Evolutionary conservation across 2,113 vertebrate species (phyloP).

Genomic region (Gymnocephalus cernua): DNA sequence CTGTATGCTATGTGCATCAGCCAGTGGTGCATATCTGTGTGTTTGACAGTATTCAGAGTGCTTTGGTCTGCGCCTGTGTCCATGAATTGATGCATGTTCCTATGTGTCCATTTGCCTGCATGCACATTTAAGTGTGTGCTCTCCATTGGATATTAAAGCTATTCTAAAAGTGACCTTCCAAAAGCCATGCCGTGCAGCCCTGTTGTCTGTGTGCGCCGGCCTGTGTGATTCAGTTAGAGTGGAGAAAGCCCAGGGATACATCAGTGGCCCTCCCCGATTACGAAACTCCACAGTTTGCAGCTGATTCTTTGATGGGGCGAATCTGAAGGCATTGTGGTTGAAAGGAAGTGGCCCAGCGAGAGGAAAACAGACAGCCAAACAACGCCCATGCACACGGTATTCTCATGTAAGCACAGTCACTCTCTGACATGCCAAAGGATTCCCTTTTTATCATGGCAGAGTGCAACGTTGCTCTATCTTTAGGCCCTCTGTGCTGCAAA

Average conservation of each 20-base stretch:
- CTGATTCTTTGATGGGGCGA: slow-evolving; percentile 74
- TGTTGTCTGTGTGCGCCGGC: slow-evolving; percentile 76
- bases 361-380: slow-evolving; percentile 47
- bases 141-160: slow-evolving; percentile 54
- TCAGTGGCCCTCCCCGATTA: slow-evolving; percentile 67
- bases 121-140: slow-evolving; percentile 58
- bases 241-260: slow-evolving; percentile 74
- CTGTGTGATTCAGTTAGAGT: slow-evolving; percentile 79
- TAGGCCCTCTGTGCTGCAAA: slow-evolving; percentile 11
- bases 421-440: slow-evolving; percentile 33
- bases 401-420: slow-evolving; percentile 8
- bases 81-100: slow-evolving; percentile 64
- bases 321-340: slow-evolving; percentile 65
- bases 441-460: slow-evolving; percentile 37
- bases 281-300: slow-evolving; percentile 63
- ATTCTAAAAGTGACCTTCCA: slow-evolving; percentile 82
- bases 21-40: slow-evolving; percentile 11
- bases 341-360: slow-evolving; percentile 43
- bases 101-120: slow-evolving; percentile 60
- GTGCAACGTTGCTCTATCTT: slow-evolving; percentile 37
- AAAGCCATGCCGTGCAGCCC: slow-evolving; percentile 67
- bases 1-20: slow-evolving; percentile 17
- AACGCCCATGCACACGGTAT: neutral
- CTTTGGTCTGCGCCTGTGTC: slow-evolving; percentile 26
- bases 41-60: slow-evolving; percentile 37